Percentiles rank a stretch among this genome's conserved stretches.
Evolutionary conservation across 1,140 invertebrate species (phyloP).

Genomic region (Drosophila sechellia): DNA sequence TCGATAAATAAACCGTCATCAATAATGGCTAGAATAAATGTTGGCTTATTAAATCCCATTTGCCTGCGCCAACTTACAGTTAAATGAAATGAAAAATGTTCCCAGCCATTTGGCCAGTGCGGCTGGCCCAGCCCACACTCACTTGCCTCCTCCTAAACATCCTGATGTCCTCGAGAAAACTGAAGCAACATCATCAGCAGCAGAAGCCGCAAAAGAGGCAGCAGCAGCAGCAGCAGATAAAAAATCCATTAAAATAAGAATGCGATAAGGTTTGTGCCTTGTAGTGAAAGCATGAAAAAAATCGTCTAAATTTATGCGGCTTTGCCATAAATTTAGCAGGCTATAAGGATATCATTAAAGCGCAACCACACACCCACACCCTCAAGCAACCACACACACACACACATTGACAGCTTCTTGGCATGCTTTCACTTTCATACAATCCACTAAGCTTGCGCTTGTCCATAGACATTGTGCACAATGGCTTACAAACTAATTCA

Average conservation of each 20-base stretch:
- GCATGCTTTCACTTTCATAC: constrained; percentile 75
- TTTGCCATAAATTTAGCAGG: constrained; percentile 80
- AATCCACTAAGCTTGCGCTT: constrained; percentile 48
- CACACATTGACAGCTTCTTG: constrained; percentile 39
- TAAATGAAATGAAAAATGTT: constrained; percentile 78
- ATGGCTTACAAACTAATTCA: background rate
- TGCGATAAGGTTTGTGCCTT: constrained; percentile 71
- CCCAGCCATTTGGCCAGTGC: constrained; percentile 53
- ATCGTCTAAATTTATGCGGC: constrained; percentile 78
- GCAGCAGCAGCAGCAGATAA: constrained; percentile 64
- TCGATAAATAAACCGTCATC: constrained; percentile 73
- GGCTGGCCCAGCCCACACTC: constrained; percentile 12
- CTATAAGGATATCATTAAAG: constrained; percentile 83
- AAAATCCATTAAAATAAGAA: constrained; percentile 84
- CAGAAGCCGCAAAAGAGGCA: constrained; percentile 38
- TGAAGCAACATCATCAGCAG: constrained; percentile 67
- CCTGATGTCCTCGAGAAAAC: constrained; percentile 48
- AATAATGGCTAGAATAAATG: constrained; percentile 82
- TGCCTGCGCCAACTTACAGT: constrained; percentile 73
- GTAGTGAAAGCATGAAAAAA: constrained; percentile 79
- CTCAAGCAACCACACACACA: constrained; percentile 21
- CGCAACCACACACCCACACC: constrained; percentile 62
- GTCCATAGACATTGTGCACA: constrained; percentile 48
- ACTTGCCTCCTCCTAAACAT: constrained; percentile 4
- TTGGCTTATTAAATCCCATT: constrained; percentile 83